A percentile compares a stretch with the other conserved stretches of the same genome.
These are phyloP conservation scores for Bradypodion ventrale DNA, from an alignment of 2,797 vertebrate species.

Conservation along the genomic window DNA sequence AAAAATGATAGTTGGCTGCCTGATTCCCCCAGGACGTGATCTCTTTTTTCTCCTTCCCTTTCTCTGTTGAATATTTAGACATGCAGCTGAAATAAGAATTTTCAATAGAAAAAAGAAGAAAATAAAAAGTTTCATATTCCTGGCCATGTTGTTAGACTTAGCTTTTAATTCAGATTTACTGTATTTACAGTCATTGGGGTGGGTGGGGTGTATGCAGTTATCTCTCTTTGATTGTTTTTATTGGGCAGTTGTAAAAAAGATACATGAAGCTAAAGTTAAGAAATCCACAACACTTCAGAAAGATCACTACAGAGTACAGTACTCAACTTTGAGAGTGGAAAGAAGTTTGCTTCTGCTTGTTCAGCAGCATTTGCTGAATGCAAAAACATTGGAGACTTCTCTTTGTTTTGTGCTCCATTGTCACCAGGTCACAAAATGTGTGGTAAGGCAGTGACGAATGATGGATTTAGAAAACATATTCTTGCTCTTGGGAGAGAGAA, in stretches of 20 bases:
- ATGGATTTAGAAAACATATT: not conserved
- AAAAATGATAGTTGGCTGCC: not conserved
- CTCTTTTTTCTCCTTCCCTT: not conserved
- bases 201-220: no score
- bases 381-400: not conserved
- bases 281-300: not conserved
- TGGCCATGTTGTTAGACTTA: not conserved
- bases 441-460: not conserved
- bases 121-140: not conserved
- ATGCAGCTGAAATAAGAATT: no score
- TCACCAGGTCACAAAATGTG: not conserved
- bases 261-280: not conserved
- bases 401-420: not conserved
- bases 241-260: not conserved
- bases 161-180: not conserved
- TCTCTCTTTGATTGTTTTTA: not conserved
- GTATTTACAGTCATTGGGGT: not conserved
- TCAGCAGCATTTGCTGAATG: no score
- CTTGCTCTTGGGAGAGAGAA: not conserved
- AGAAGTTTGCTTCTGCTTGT: no score
- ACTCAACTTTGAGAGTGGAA: no score
- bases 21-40: not conserved
- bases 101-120: not conserved
- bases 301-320: not conserved
- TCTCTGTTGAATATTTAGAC: not conserved